Evolutionary conservation across 2,113 vertebrate species (phyloP), one percentile per base, ranked within the genome.

Genomic region (Brachypodius melanocephalos): DNA sequence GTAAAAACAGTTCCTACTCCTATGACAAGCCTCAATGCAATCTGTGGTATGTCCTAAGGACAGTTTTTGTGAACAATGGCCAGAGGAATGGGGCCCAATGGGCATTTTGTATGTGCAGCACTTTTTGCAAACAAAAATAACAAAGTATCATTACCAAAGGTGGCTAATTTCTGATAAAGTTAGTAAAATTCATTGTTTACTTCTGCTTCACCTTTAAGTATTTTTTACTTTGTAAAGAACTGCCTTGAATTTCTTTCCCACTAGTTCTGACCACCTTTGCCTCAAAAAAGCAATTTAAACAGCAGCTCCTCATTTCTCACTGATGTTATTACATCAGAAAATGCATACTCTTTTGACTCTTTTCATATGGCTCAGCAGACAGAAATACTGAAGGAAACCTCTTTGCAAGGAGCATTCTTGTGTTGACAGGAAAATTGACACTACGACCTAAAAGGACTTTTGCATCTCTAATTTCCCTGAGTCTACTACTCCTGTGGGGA

Each of bases 361-460:
- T 61, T 57, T 93, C 77, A 73, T 65, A 72, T 38, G 59, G 82
- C 45, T 95, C 67, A 38, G 52, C 6, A 73, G 58, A 66, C 21
- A 85, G 45, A 81, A 95, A 87, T 40, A 82, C 40, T 89, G 61
- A 48, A 92, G 62, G 66, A 90, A 84, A 77, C 6, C 6, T 77
- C 66, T 76, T 76, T 85, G 17, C 42, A 85, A 89, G 80, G 24
- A 88, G 40, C 29, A 88, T 79, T 90, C 73, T 68, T 83, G 55
- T 74, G 83, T 83, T 94, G 93, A 92, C 85, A 95, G 67, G 45
- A 82, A 92, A 95, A 95, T 62, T 89, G 80, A 95, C 94, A 95
- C 85, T 68, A 93, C 85, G 88, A 96, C 74, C 81, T 88, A 92
- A 83, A 75, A 88, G 57, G 83, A 90, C 91, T 91, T 95, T 91